These are phyloP conservation scores for Maniola hyperantus DNA, from an alignment of 2,888 invertebrate species.

Conservation along the genomic window DNA sequence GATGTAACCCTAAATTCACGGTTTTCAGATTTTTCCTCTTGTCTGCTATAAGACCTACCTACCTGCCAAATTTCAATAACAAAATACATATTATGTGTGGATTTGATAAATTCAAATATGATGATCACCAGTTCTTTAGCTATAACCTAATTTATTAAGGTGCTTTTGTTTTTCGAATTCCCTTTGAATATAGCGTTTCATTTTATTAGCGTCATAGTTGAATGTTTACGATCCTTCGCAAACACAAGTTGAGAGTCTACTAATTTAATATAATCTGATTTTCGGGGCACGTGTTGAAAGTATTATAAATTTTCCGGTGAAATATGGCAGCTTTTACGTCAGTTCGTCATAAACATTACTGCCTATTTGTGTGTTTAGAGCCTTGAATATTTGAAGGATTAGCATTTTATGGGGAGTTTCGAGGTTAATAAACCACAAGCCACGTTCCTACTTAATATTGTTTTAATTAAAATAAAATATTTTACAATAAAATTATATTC, in stretches of 20 bases:
- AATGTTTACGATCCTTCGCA: conserved; percentile 33
- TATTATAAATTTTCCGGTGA: conserved; percentile 30
- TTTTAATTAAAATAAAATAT: conserved; percentile 2
- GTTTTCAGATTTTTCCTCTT: no score
- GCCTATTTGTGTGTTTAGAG: conserved; percentile 20
- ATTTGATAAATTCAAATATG: no score
- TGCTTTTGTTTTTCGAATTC: conserved; percentile 61
- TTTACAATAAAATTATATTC: neutral
- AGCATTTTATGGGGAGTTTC: conserved; percentile 4
- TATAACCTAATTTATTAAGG: conserved; percentile 60
- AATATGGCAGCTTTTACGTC: conserved; percentile 22
- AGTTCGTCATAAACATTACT: conserved; percentile 19
- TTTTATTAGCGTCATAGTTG: conserved; percentile 30
- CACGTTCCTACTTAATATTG: neutral
- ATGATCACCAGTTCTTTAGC: neutral
- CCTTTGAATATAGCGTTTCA: conserved; percentile 37
- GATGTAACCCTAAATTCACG: no score
- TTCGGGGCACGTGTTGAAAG: conserved; percentile 34
- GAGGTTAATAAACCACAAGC: neutral
- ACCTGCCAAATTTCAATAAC: no score
- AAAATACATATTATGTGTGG: no score
- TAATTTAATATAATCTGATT: conserved; percentile 31
- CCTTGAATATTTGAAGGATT: conserved; percentile 11
- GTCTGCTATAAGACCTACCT: no score
- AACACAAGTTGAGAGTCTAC: conserved; percentile 30